These are phyloP conservation scores for Anisognathus igniventris DNA, from an alignment of 2,797 vertebrate genomes.

Conservation along the genomic window DNA sequence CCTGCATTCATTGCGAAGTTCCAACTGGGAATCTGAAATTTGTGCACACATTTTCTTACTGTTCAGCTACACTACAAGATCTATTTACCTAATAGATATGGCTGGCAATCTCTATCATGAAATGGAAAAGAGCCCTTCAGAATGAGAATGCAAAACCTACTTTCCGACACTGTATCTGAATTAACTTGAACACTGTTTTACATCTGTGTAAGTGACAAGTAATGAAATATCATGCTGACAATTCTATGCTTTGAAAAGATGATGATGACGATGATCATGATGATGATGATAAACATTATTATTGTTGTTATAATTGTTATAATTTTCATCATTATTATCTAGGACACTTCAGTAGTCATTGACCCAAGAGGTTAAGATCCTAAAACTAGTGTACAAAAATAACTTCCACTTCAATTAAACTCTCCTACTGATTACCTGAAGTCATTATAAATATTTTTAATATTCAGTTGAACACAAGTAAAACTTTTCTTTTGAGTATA, in stretches of 20 bases:
- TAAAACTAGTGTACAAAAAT: neutral
- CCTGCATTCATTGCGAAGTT: neutral
- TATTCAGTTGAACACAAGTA: neutral
- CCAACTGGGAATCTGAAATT: neutral
- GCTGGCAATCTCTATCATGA: neutral
- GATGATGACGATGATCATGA: too few species aligned
- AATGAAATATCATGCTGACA: neutral
- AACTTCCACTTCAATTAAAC: neutral
- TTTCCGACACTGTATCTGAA: neutral
- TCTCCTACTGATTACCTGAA: neutral
- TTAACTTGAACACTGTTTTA: neutral
- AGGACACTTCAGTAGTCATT: neutral
- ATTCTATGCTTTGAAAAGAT: neutral
- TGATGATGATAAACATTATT: neutral
- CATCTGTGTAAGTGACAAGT: neutral
- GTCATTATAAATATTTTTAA: neutral
- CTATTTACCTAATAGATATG: neutral
- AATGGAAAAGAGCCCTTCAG: neutral
- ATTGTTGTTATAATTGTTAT: neutral
- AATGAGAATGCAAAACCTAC: neutral
- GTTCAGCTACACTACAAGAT: neutral
- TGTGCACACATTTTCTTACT: neutral
- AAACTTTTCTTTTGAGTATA: neutral
- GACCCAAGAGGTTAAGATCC: neutral
- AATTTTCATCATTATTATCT: neutral